Conservation (phyloP, 2,797 vertebrate genomes). For the Pagetopsis macropterus region DNA sequence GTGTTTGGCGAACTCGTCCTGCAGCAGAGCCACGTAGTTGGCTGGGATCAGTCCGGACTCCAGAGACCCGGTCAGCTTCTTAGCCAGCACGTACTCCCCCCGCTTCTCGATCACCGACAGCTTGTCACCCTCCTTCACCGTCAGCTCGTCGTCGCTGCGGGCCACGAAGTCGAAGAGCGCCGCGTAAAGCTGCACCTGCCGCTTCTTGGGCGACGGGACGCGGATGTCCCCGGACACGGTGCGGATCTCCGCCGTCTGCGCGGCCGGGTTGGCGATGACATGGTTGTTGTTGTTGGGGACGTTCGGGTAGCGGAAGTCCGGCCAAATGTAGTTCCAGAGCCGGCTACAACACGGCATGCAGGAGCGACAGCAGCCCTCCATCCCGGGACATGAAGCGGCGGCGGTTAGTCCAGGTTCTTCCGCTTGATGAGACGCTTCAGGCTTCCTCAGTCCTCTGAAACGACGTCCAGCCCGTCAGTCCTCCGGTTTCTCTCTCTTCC, state of each 20-base stretch:
- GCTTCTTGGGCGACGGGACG: constrained; percentile 74
- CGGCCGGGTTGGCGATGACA: constrained; percentile 64
- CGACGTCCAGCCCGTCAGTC: constrained; percentile 21
- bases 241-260: constrained; percentile 68
- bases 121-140: constrained; percentile 87
- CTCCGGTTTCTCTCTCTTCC: constrained; percentile 19
- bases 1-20: constrained; percentile 85
- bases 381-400: constrained; percentile 66
- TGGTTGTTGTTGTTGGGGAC: constrained; percentile 50
- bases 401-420: constrained; percentile 2
- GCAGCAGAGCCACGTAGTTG: constrained; percentile 86
- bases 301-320: constrained; percentile 73
- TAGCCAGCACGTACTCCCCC: constrained; percentile 87
- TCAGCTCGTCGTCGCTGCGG: constrained; percentile 87
- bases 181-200: constrained; percentile 82
- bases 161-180: constrained; percentile 90
- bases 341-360: constrained; percentile 84
- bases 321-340: constrained; percentile 92
- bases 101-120: constrained; percentile 89
- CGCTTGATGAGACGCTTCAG: constrained; percentile 11
- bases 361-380: constrained; percentile 90
- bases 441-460: constrained; percentile 20
- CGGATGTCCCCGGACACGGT: constrained; percentile 82
- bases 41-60: constrained; percentile 88
- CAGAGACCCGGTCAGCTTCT: constrained; percentile 85